Base-by-base conservation (phyloP, 2,113 vertebrate genomes). In the Microcebus jonahi region DNA sequence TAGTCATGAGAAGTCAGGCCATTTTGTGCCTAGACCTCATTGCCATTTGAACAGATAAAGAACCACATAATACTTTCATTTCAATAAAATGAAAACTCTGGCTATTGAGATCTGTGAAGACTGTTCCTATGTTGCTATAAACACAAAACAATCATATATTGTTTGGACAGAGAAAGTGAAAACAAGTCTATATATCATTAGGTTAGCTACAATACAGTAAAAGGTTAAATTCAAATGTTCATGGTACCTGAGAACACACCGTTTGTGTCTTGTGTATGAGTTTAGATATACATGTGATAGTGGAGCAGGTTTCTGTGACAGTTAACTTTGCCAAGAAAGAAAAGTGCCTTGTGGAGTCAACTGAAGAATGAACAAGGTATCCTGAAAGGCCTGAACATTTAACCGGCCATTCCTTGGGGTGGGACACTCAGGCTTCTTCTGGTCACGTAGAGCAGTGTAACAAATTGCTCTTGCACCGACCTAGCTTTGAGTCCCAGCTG, bases 121-220 rank as follows among this genome's bases (percentile, higher is more conserved):
- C 20, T 79, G 45, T 29, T 85, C n/a, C 34, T 87, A 67, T 68
- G n/a, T 94, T 67, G 61, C n/a, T 87, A 90, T 81, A 96, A 96
- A 96, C 94, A 92, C 77, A 91, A 97, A 96, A 39, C n/a, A 90
- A 90, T 36, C 70, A 83, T 55, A 95, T 80, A 65, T 80, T 95
- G 42, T 96, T 89, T 92, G 45, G 85, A 80, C n/a, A 68, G 12
- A 92, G 76, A 86, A 95, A 87, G 63, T 88, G 42, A 96, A 94
- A 97, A 79, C 65, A 96, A 91, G 75, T 87, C 34, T 31, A 87
- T 82, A 97, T 93, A 81, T 83, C 79, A 59, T 2, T 84, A 50
- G 34, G 2, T 95, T 79, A 91, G 55, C 81, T 85, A 68, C 59
- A 89, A 75, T 39, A 85, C 15, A 88, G 34, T 81, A 89, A 90